Base-by-base conservation (phyloP, 2,888 invertebrate genomes). In the Chrysolina oricalcia region DNA sequence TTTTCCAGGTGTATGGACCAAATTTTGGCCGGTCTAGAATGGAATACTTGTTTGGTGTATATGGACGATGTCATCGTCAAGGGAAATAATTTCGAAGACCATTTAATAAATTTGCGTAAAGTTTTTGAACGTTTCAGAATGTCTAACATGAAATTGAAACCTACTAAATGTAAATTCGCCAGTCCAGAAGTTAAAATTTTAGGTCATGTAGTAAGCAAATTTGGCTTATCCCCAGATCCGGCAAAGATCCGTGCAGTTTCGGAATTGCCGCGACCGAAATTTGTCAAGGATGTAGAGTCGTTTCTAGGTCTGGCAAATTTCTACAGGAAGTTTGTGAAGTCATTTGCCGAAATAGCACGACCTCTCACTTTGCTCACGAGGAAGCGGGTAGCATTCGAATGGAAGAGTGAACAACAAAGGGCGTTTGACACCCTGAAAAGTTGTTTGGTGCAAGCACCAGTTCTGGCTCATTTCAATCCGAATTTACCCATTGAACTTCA, bases 1-100 rank as follows among this genome's bases (percentile, higher is more conserved):
- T 63, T 59, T n/a, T 63, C 63, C 2, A n/a, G 63, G 9, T 63
- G 63, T 63, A 63, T 63, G 63, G 40, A 63, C 15, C 63, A 63
- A 19, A n/a, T 63, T 35, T 63, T 63, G 40, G 27, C 63, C 1
- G 63, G 63, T n/a, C 19, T 63, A 11, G 17, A 35, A 11, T 63
- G 63, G 63, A 63, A 63, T 63, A 35, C 63, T 2, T 59, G 59
- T 23, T 23, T 59, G 27, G 59, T 59, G 9, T 27, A 59, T n/a
- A 1, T 59, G 1, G 59, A 59, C n/a, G 59, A 59, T 9, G 59
- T 59, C 10, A 59, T 59, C n/a, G 8, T 35, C 35, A 35, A 35
- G 8, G 35, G 35, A 35, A 8, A 6, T 35, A 35, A 35, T 35
- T 62, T 63, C 19, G 63, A 63, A 3, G 40, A 63, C 11, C 63